These are phyloP conservation scores for Drosophila rellima DNA, from an alignment of 2,888 invertebrate genomes.

Conservation along the genomic window DNA sequence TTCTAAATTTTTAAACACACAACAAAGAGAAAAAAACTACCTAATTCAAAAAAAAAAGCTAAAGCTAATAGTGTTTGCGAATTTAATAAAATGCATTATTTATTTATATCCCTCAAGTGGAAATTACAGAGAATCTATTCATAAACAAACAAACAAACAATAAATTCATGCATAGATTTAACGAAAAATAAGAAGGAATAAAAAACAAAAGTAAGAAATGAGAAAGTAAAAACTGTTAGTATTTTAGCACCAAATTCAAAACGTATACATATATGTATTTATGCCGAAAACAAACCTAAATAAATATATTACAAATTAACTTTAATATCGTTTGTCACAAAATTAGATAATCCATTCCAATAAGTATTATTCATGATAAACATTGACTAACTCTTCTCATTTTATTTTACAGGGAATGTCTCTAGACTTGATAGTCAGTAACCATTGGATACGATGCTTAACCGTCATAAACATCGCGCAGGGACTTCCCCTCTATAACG, in stretches of 20 bases:
- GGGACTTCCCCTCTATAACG: no score
- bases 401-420: no score
- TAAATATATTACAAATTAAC: slow-evolving; percentile 38
- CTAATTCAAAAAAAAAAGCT: slow-evolving; percentile 49
- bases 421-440: no score
- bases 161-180: slow-evolving; percentile 39
- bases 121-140: slow-evolving; percentile 48
- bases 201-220: neutral
- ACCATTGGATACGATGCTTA: no score
- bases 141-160: slow-evolving; percentile 32
- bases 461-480: no score
- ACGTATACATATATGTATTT: slow-evolving; percentile 66
- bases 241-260: slow-evolving; percentile 83
- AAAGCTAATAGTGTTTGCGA: slow-evolving; percentile 13
- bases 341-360: no score
- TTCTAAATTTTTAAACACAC: slow-evolving; percentile 78
- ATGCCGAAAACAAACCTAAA: slow-evolving; percentile 59
- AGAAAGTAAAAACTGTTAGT: slow-evolving; percentile 79
- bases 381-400: no score
- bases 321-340: no score
- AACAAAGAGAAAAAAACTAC: slow-evolving; percentile 61
- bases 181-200: slow-evolving; percentile 28
- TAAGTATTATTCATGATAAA: no score
- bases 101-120: slow-evolving; percentile 56
- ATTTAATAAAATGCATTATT: slow-evolving; percentile 59